These are phyloP conservation scores for Pteromalus puparum DNA, from an alignment of 1,140 invertebrate species.

Conservation along the genomic window DNA sequence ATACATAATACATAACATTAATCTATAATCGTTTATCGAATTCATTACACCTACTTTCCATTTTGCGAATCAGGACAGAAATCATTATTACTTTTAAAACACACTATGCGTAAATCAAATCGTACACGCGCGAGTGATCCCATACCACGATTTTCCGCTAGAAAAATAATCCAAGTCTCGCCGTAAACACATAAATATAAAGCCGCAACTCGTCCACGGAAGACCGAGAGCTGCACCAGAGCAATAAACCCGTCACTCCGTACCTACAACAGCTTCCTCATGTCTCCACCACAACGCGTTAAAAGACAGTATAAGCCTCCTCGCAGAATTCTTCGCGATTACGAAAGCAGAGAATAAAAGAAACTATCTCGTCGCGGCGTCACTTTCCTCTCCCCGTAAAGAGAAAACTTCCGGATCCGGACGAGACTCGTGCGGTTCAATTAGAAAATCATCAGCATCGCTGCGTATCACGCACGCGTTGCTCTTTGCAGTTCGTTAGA, in stretches of 20 bases:
- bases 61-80: slow-evolving; percentile 10
- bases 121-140: too few species aligned
- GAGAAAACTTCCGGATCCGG: slow-evolving; percentile 41
- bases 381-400: slow-evolving; percentile 36
- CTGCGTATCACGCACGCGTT: neutral
- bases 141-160: too few species aligned
- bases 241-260: neutral
- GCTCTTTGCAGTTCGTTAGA: slow-evolving; percentile 35
- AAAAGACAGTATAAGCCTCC: too few species aligned
- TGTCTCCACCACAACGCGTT: neutral
- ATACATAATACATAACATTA: too few species aligned
- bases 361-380: slow-evolving; percentile 23
- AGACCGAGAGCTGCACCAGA: neutral
- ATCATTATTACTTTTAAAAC: neutral
- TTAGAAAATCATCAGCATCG: slow-evolving; percentile 7
- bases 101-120: too few species aligned
- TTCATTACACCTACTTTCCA: slow-evolving; percentile 13
- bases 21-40: too few species aligned
- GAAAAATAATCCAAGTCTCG: too few species aligned
- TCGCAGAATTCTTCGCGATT: slow-evolving; percentile 43
- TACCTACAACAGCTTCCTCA: neutral
- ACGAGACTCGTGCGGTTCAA: neutral
- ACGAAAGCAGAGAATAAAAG: slow-evolving; percentile 62
- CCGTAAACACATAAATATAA: too few species aligned
- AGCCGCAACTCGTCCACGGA: neutral